phyloP scores from a whole-genome alignment of 2,888 invertebrate species.

The Catocala fraxini region DNA sequence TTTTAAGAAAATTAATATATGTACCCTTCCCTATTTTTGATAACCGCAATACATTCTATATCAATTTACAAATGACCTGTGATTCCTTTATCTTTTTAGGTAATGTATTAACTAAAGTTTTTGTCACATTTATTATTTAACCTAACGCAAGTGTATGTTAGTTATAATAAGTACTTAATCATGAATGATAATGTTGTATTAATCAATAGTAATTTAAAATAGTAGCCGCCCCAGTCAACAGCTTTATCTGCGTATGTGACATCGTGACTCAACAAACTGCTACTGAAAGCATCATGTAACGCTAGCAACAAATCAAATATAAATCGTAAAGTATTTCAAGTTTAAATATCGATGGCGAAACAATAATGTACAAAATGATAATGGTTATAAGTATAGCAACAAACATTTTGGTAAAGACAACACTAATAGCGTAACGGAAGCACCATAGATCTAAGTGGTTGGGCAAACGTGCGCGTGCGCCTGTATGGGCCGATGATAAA shows the following conservation, averaged over 20 bases:
- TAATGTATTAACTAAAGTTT: slow-evolving; percentile 1
- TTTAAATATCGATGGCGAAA: slow-evolving; percentile 15
- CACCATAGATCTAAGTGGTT: slow-evolving; percentile 78
- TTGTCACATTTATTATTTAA: neutral
- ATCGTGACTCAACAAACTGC: slow-evolving; percentile 25
- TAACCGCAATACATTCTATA: too few species aligned
- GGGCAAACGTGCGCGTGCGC: slow-evolving; percentile 75
- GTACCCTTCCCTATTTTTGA: too few species aligned
- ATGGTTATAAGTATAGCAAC: slow-evolving; percentile 58
- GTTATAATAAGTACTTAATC: too few species aligned
- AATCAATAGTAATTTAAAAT: slow-evolving; percentile 16
- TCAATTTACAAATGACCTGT: too few species aligned
- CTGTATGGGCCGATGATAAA: slow-evolving; percentile 69
- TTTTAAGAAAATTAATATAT: too few species aligned
- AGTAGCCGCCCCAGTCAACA: slow-evolving; percentile 16
- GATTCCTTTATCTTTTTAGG: neutral
- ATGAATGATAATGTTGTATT: neutral
- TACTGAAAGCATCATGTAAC: slow-evolving; percentile 14
- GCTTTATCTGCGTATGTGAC: slow-evolving; percentile 16
- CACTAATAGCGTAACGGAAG: slow-evolving; percentile 76
- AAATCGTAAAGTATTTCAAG: slow-evolving; percentile 8
- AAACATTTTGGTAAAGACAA: slow-evolving; percentile 74
- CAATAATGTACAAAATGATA: slow-evolving; percentile 45
- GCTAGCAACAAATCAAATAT: slow-evolving; percentile 3
- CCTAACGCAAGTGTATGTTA: neutral